phyloP scores from a whole-genome alignment of 2,797 vertebrate genomes.

The Eulemur rubriventer region DNA sequence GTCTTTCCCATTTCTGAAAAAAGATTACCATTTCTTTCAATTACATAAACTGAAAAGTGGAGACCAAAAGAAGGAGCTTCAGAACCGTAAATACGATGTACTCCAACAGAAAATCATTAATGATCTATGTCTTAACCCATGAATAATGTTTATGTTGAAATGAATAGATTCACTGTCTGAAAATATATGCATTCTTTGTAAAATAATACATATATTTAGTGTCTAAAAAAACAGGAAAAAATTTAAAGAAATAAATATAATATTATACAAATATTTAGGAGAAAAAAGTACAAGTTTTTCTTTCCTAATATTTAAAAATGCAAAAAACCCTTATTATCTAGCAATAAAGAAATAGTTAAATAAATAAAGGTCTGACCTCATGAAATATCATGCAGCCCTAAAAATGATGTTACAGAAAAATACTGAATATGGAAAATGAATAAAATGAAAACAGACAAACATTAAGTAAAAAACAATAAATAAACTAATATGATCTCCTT shows the following conservation, averaged over 20 bases:
- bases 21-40: background rate
- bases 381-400: background rate
- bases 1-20: background rate
- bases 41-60: background rate
- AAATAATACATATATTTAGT: background rate
- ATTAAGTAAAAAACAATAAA: background rate
- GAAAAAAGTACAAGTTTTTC: background rate
- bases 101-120: background rate
- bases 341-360: background rate
- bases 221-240: background rate
- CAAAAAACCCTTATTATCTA: background rate
- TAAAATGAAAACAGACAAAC: constrained; percentile 1
- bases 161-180: background rate
- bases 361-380: background rate
- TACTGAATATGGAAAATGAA: background rate
- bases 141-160: background rate
- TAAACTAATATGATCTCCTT: background rate
- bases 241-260: background rate
- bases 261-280: background rate
- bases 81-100: background rate
- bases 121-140: background rate
- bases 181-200: background rate
- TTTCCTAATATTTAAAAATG: constrained; percentile 1
- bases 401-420: background rate
- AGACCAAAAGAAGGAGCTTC: background rate